Conservation (phyloP, 2,888 invertebrate species). For the Apodemia mormo region DNA sequence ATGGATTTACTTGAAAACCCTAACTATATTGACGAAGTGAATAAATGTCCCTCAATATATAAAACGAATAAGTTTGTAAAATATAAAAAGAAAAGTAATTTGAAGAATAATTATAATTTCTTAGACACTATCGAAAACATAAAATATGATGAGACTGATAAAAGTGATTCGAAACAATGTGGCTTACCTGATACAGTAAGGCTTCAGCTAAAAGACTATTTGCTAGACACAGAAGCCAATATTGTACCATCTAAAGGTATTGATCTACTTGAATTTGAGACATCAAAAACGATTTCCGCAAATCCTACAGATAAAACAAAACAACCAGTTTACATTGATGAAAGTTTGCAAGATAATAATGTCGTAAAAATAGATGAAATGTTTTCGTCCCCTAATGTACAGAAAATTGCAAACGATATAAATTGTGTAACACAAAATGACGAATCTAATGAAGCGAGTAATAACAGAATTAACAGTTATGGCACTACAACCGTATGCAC, state of each 20-base stretch:
- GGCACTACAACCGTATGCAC: no score
- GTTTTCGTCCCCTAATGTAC: no score
- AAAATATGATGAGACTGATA: conserved; percentile 46
- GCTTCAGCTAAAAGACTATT: conserved; percentile 53
- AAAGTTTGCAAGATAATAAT: not conserved
- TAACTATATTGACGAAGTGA: not conserved
- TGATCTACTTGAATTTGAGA: conserved; percentile 36
- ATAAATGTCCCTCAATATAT: not conserved
- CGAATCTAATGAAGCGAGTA: no score
- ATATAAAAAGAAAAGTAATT: conserved; percentile 22
- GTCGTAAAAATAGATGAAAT: not conserved
- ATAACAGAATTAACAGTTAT: no score
- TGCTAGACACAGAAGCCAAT: conserved; percentile 44
- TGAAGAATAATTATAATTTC: conserved; percentile 56
- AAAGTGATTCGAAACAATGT: conserved; percentile 37
- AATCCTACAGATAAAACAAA: not conserved
- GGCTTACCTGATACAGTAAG: conserved; percentile 62
- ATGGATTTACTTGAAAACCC: conserved; percentile 20
- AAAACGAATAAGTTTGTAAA: not conserved
- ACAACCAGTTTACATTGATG: not conserved
- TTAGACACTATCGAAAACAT: conserved; percentile 54
- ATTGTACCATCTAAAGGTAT: conserved; percentile 30
- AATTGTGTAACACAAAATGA: no score
- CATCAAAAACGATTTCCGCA: not conserved
- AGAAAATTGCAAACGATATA: no score